phyloP scores from a whole-genome alignment of 2,888 invertebrate genomes.

The Ischnura elegans region DNA sequence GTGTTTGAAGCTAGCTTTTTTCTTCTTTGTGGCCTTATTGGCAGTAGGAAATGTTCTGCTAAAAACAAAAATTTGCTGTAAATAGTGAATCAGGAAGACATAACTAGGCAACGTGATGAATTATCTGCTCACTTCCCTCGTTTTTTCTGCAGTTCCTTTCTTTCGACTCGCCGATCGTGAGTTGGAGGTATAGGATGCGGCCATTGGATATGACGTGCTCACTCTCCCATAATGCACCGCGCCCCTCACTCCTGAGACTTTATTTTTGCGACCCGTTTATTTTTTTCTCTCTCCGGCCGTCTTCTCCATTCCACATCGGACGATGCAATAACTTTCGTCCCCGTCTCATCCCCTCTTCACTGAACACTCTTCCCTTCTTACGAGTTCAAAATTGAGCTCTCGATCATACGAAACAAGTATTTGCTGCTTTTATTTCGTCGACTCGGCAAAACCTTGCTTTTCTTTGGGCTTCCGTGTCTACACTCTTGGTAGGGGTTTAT shows the following conservation, averaged over 20 bases:
- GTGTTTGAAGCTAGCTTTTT: too few species aligned
- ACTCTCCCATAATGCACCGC: conserved; percentile 33
- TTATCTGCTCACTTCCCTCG: too few species aligned
- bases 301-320: background rate
- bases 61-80: too few species aligned
- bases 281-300: background rate
- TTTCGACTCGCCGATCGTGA: conserved; percentile 36
- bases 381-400: too few species aligned
- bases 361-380: too few species aligned
- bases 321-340: too few species aligned
- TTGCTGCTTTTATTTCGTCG: background rate
- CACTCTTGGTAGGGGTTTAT: too few species aligned
- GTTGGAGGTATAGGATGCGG: background rate
- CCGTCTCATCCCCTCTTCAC: background rate
- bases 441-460: background rate
- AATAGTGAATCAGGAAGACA: too few species aligned
- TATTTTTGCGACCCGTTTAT: background rate
- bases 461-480: background rate
- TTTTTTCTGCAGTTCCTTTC: too few species aligned
- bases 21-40: too few species aligned
- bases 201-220: background rate
- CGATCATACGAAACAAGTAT: background rate
- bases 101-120: too few species aligned
- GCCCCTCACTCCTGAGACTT: conserved; percentile 5
- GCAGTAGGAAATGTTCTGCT: too few species aligned